Conservation (phyloP, 2,113 vertebrate genomes). For the Pseudopipra pipra region DNA sequence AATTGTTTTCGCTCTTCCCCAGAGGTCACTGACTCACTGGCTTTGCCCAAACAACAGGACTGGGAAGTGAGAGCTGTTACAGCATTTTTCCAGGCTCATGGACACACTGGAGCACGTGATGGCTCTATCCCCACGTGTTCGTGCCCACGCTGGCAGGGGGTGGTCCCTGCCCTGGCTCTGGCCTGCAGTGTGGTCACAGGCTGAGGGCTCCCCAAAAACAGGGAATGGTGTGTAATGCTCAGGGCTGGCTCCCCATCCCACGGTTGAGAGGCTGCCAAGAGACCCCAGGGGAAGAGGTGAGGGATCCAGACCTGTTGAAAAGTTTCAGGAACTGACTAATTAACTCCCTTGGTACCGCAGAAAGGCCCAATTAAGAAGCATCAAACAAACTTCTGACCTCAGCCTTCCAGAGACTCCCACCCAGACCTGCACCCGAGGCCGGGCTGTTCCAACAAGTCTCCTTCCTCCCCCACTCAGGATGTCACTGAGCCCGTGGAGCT, state of each 20-base stretch:
- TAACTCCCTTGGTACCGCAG: not conserved
- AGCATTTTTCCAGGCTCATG: not conserved
- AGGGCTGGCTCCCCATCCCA: not conserved
- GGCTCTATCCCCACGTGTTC: not conserved
- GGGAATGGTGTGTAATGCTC: rapidly evolving
- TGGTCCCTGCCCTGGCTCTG: not conserved
- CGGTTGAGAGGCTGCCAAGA: not conserved
- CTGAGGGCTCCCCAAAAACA: not conserved
- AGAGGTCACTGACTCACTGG: conserved; percentile 10
- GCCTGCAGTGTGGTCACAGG: not conserved
- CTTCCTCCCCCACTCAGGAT: conserved; percentile 15
- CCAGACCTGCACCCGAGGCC: not conserved
- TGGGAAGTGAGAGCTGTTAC: not conserved
- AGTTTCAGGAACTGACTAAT: conserved; percentile 53
- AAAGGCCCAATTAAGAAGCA: not conserved
- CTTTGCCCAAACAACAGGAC: not conserved
- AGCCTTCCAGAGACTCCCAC: not conserved
- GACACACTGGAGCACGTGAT: not conserved
- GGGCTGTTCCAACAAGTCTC: conserved; percentile 51
- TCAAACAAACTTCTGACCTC: conserved; percentile 56
- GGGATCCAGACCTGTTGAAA: not conserved
- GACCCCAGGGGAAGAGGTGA: not conserved
- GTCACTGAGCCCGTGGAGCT: not conserved
- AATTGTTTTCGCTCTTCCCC: not conserved
- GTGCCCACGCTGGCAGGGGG: not conserved